phyloP scores from a whole-genome alignment of 2,113 vertebrate genomes.

The Cottus gobio region DNA sequence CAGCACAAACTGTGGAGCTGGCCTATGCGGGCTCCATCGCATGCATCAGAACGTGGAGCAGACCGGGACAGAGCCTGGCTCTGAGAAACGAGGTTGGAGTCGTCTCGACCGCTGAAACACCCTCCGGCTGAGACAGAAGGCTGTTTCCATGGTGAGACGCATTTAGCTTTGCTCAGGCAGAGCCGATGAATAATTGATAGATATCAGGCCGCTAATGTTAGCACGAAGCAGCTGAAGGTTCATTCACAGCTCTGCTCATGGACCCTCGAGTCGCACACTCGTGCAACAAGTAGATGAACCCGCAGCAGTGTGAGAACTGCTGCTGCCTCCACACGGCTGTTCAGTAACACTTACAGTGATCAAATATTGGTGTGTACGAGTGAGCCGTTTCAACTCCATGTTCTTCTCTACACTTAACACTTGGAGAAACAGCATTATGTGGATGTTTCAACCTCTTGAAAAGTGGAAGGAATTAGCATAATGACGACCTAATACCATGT shows the following conservation, averaged over 20 bases:
- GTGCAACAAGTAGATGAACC: slow-evolving; percentile 47
- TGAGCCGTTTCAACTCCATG: not conserved
- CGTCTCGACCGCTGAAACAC: slow-evolving; percentile 51
- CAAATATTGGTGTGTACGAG: not conserved
- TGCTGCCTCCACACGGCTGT: not conserved
- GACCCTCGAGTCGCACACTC: slow-evolving; percentile 9
- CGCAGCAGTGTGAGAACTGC: not conserved
- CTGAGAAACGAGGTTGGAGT: slow-evolving; percentile 22
- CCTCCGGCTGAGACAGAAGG: slow-evolving; percentile 61
- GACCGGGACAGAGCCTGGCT: slow-evolving; percentile 6
- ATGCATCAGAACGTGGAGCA: slow-evolving; percentile 8
- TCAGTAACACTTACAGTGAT: not conserved
- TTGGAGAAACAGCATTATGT: slow-evolving; percentile 3
- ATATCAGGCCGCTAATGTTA: slow-evolving; percentile 73
- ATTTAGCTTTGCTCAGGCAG: slow-evolving; percentile 68
- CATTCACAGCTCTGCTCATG: slow-evolving; percentile 39
- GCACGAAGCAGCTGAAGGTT: slow-evolving; percentile 70
- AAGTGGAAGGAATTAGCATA: slow-evolving; percentile 26
- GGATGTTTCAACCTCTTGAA: slow-evolving; percentile 13
- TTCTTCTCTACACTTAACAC: not conserved
- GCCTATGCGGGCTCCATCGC: not conserved
- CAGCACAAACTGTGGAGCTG: not conserved
- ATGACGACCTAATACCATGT: not conserved
- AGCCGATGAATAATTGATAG: slow-evolving; percentile 82
- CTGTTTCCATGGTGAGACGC: slow-evolving; percentile 82